Percentiles rank a stretch among this genome's conserved stretches.
Conservation (phyloP, 2,888 invertebrate species). For the Limenitis camilla region DNA sequence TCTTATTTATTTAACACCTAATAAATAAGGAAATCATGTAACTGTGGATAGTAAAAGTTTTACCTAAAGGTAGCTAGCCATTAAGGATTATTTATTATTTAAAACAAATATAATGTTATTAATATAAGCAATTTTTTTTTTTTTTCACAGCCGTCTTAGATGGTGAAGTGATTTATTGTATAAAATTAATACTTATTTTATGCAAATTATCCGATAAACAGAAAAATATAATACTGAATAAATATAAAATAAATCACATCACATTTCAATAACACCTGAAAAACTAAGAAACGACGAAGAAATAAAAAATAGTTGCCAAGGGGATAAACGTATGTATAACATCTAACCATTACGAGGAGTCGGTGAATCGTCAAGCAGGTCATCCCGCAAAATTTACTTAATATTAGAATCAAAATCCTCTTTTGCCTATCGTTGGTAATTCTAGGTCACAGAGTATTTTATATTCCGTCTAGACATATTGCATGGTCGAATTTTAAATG, state of each 20-base stretch:
- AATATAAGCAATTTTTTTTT: no score
- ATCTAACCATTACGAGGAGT: slow-evolving; percentile 55
- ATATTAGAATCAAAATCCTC: slow-evolving; percentile 10
- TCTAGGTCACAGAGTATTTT: slow-evolving; percentile 68
- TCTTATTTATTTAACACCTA: no score
- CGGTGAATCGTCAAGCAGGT: slow-evolving; percentile 66
- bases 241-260: not conserved
- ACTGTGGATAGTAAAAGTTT: no score
- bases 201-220: no score
- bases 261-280: slow-evolving; percentile 15
- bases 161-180: no score
- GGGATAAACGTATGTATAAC: slow-evolving; percentile 46
- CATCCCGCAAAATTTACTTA: slow-evolving; percentile 49
- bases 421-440: slow-evolving; percentile 46
- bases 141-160: no score
- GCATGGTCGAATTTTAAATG: slow-evolving; percentile 72
- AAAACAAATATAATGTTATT: no score
- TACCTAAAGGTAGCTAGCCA: no score
- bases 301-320: slow-evolving; percentile 40
- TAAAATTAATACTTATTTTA: no score
- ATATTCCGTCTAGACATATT: slow-evolving; percentile 74
- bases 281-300: slow-evolving; percentile 10
- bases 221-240: not conserved
- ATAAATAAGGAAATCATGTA: no score
- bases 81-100: no score